A percentile compares a stretch with the other conserved stretches of the same genome.
Evolutionary conservation across 2,797 vertebrate genomes (phyloP).

Genomic region (Schizothorax lantsangensis): DNA sequence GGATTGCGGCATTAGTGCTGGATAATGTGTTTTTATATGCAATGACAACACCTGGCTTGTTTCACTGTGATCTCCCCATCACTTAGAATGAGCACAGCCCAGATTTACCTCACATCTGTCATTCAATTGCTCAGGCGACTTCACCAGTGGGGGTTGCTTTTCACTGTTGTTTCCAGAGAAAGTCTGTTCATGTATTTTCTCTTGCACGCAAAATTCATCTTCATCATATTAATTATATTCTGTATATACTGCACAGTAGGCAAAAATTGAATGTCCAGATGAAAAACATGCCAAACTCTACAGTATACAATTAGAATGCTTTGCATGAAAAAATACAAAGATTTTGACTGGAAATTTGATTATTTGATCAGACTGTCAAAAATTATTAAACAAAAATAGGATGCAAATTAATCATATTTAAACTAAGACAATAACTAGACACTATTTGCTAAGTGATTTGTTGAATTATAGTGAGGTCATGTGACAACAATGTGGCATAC

Average conservation of each 20-base stretch:
- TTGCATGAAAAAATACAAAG: background rate
- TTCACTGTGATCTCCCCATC: constrained; percentile 82
- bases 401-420: background rate
- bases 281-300: background rate
- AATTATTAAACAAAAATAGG: background rate
- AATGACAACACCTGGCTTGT: constrained; percentile 78
- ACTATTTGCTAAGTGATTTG: background rate
- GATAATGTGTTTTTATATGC: constrained; percentile 71
- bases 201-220: background rate
- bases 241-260: background rate
- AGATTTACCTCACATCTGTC: constrained; percentile 74
- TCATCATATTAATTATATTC: background rate
- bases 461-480: background rate
- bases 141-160: constrained; percentile 64
- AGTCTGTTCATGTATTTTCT: constrained; percentile 59
- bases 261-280: background rate
- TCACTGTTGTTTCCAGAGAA: constrained; percentile 53
- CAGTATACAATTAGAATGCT: background rate
- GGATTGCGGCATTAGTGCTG: constrained; percentile 67
- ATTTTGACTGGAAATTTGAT: background rate
- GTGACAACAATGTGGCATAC: background rate
- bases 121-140: constrained; percentile 74
- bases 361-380: background rate
- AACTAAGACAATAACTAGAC: background rate
- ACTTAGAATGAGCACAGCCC: constrained; percentile 75